These are phyloP conservation scores for Pagrus major DNA, from an alignment of 2,113 vertebrate genomes.

Conservation along the genomic window DNA sequence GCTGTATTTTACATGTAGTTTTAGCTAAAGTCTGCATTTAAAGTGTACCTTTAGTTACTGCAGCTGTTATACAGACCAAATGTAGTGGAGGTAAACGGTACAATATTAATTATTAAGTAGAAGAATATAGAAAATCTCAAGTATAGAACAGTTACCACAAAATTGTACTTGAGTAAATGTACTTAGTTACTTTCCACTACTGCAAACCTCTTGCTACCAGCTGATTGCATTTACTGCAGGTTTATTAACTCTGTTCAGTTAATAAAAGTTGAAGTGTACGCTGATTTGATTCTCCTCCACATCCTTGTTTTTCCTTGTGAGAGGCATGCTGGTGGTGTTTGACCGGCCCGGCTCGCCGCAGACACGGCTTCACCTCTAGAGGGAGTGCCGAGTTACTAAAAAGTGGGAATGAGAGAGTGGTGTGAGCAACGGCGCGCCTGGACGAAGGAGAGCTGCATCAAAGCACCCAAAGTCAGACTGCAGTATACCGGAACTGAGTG, in stretches of 20 bases:
- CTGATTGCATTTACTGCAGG: not conserved
- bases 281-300: not conserved
- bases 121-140: not conserved
- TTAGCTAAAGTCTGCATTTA: no score
- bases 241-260: not conserved
- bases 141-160: not conserved
- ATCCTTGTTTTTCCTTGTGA: not conserved
- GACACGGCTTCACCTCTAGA: constrained; percentile 73
- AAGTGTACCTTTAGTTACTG: no score
- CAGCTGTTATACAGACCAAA: no score
- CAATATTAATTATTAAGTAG: not conserved
- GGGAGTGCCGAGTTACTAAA: constrained; percentile 75
- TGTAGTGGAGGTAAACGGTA: not conserved
- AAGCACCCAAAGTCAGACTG: not conserved
- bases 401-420: constrained; percentile 55
- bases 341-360: constrained; percentile 22
- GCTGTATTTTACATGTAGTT: no score
- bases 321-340: constrained; percentile 13
- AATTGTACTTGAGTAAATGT: not conserved
- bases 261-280: not conserved
- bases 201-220: not conserved
- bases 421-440: constrained; percentile 66
- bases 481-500: not conserved
- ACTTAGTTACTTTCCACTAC: not conserved
- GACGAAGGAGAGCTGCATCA: constrained; percentile 59